Evolutionary conservation across 2,113 vertebrate species (phyloP).

Genomic region (Fregata magnificens): DNA sequence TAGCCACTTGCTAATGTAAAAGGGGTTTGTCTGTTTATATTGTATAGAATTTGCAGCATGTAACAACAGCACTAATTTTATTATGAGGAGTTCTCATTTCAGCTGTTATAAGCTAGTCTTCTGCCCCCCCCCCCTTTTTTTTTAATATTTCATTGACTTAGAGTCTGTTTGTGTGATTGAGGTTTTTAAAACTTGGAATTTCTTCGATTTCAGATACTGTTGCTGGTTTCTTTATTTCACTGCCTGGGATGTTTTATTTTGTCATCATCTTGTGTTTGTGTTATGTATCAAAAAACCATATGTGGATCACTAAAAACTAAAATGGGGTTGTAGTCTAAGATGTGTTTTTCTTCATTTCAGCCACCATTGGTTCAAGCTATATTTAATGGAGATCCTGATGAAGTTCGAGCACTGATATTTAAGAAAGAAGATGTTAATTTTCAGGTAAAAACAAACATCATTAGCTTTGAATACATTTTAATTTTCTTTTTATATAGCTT

Average conservation of each 20-base stretch:
- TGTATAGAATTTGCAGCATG: not conserved
- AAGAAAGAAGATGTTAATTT: slow-evolving; percentile 99
- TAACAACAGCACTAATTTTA: not conserved
- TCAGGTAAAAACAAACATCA: slow-evolving; percentile 81
- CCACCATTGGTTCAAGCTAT: slow-evolving; percentile 98
- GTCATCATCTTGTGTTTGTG: not conserved
- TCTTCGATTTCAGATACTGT: not conserved
- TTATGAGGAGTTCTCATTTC: not conserved
- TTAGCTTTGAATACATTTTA: not conserved
- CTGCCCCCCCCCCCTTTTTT: not conserved
- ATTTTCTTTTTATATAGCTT: not conserved
- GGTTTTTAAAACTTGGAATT: not conserved
- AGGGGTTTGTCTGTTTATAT: not conserved
- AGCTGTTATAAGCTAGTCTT: not conserved
- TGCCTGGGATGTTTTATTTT: not conserved
- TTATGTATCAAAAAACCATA: not conserved
- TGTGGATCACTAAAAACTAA: not conserved
- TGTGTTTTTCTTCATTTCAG: slow-evolving; percentile 73
- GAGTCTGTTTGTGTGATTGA: not conserved
- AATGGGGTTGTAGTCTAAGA: not conserved
- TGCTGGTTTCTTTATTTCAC: not conserved
- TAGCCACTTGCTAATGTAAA: not conserved
- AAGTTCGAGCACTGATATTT: slow-evolving; percentile 97
- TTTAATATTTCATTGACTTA: not conserved
- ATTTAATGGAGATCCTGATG: slow-evolving; percentile 98